These are phyloP conservation scores for Neoscelio sp. DNA, from an alignment of 2,888 invertebrate species.

Conservation along the genomic window DNA sequence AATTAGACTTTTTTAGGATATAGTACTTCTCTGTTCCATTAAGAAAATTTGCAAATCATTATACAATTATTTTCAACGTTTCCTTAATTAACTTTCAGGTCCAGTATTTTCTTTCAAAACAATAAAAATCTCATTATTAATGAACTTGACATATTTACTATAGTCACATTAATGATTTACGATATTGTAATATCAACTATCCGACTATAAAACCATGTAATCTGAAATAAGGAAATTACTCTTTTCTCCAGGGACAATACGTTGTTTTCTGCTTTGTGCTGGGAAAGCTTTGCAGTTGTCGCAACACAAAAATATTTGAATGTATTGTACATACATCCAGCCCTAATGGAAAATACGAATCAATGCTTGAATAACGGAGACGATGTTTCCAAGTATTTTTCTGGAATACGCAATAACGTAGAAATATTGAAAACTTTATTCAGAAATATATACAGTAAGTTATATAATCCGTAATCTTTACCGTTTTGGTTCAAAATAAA, in stretches of 20 bases:
- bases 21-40: too few relatives aligned
- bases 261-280: constrained; percentile 24
- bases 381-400: constrained; percentile 42
- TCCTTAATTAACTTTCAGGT: too few relatives aligned
- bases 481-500: too few relatives aligned
- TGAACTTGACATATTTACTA: too few relatives aligned
- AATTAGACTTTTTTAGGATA: too few relatives aligned
- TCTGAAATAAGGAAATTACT: constrained; percentile 28
- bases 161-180: too few relatives aligned
- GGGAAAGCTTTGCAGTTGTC: constrained; percentile 41
- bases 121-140: too few relatives aligned
- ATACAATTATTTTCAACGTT: too few relatives aligned
- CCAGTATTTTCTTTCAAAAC: too few relatives aligned
- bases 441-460: constrained; percentile 27
- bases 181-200: constrained; percentile 17
- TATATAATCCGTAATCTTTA: constrained; percentile 28
- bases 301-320: constrained; percentile 57
- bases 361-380: constrained; percentile 51
- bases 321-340: constrained; percentile 48
- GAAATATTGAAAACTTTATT: constrained; percentile 32
- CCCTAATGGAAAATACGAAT: constrained; percentile 59
- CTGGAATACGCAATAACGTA: constrained; percentile 18
- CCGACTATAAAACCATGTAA: constrained; percentile 1
- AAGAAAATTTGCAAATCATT: constrained; percentile 62
- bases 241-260: constrained; percentile 18